phyloP scores from a whole-genome alignment of 1,140 invertebrate species.

The Campodea augens region DNA sequence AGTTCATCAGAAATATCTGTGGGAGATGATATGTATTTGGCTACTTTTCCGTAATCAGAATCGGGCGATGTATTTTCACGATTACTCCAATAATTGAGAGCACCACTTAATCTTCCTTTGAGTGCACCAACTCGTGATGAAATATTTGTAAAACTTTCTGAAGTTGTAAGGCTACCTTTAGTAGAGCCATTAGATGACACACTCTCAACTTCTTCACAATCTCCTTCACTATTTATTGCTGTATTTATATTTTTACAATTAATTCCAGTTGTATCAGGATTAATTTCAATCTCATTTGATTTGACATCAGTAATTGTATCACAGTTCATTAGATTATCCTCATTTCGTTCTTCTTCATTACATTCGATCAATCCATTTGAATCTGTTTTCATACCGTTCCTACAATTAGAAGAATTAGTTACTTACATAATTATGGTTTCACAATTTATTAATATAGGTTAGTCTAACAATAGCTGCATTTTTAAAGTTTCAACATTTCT shows the following conservation, averaged over 20 bases:
- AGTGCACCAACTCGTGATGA: conserved; percentile 13
- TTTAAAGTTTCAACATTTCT: too few relatives aligned
- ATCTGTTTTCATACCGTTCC: conserved; percentile 9
- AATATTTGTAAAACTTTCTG: conserved; percentile 13
- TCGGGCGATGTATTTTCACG: conserved; percentile 10
- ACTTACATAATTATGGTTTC: too few relatives aligned
- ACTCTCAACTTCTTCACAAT: conserved; percentile 12
- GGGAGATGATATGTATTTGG: too few relatives aligned
- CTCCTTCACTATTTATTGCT: too few relatives aligned
- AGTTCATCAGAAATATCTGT: too few relatives aligned
- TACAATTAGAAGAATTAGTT: too few relatives aligned
- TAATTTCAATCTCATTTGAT: not conserved
- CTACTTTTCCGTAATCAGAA: too few relatives aligned
- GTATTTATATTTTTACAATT: too few relatives aligned
- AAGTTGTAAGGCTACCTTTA: conserved; percentile 6
- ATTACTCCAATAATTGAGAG: conserved; percentile 16
- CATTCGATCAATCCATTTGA: not conserved
- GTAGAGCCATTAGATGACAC: conserved; percentile 14
- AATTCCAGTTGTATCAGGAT: not conserved
- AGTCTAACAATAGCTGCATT: too few relatives aligned
- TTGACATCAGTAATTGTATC: not conserved
- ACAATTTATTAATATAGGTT: too few relatives aligned
- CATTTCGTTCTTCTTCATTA: not conserved
- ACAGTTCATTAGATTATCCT: not conserved
- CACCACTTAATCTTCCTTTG: conserved; percentile 17